A percentile compares a stretch with the other conserved stretches of the same genome.
Evolutionary conservation across 2,113 vertebrate genomes (phyloP).

Genomic region (Falco punctatus): DNA sequence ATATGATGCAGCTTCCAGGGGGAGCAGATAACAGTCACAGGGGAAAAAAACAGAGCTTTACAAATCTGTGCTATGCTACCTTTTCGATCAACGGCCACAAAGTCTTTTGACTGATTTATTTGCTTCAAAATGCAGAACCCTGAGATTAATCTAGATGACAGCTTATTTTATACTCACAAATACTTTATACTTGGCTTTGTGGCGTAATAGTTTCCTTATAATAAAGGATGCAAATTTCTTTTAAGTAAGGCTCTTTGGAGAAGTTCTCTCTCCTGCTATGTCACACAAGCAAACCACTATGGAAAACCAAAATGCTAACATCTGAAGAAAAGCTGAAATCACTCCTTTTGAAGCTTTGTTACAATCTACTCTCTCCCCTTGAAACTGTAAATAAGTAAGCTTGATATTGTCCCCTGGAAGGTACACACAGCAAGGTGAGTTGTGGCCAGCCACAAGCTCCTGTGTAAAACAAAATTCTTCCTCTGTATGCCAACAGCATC

Average conservation of each 20-base stretch:
- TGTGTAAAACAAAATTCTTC: not conserved
- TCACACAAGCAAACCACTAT: not conserved
- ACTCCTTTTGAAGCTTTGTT: not conserved
- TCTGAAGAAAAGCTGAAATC: not conserved
- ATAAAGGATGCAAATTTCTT: not conserved
- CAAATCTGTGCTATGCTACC: not conserved
- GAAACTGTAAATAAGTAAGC: not conserved
- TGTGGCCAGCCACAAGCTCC: conserved; percentile 55
- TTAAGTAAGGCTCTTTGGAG: not conserved
- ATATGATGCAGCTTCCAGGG: conserved; percentile 78
- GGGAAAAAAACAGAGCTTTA: not conserved
- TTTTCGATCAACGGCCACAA: not conserved
- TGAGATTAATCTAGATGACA: not conserved
- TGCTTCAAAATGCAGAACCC: conserved; percentile 24
- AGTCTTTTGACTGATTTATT: not conserved
- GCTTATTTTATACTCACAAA: conserved; percentile 34
- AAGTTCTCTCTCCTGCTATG: not conserved
- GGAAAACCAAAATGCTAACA: not conserved
- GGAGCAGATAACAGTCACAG: not conserved
- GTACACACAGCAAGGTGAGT: conserved; percentile 47
- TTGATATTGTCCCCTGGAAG: conserved; percentile 72
- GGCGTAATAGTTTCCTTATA: not conserved
- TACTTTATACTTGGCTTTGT: not conserved
- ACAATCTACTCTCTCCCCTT: not conserved
- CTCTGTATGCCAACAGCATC: conserved; percentile 2